A percentile compares a stretch with the other conserved stretches of the same genome.
Evolutionary conservation across 2,113 vertebrate species (phyloP).

Genomic region (Collichthys lucidus): DNA sequence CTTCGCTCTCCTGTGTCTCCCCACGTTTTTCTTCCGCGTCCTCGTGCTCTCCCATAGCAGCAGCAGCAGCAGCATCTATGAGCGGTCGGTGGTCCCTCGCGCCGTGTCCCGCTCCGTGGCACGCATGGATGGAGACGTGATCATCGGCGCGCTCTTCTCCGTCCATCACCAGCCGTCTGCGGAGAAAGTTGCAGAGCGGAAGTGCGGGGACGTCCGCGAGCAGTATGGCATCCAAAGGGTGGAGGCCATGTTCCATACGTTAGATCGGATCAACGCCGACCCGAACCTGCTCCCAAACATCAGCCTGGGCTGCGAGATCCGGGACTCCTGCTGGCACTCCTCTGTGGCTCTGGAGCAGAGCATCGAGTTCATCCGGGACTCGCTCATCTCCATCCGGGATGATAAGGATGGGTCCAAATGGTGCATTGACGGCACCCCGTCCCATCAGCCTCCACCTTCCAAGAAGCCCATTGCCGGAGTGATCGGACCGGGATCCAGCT

Average conservation of each 20-base stretch:
- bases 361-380: constrained; percentile 99
- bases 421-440: constrained; percentile 91
- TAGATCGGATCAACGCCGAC: constrained; percentile 97
- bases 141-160: constrained; percentile 98
- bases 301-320: constrained; percentile 96
- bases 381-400: constrained; percentile 96
- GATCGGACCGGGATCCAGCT: constrained; percentile 98
- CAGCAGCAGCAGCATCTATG: constrained; percentile 75
- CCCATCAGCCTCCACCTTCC: constrained; percentile 84
- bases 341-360: constrained; percentile 98
- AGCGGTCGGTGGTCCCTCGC: constrained; percentile 82
- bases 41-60: constrained; percentile 71
- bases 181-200: constrained; percentile 96
- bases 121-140: constrained; percentile 97
- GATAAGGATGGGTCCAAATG: constrained; percentile 93
- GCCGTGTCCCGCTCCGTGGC: constrained; percentile 92
- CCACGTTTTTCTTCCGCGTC: constrained; percentile 76
- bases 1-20: constrained; percentile 84
- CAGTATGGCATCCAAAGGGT: constrained; percentile 99
- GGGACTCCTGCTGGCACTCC: constrained; percentile 99
- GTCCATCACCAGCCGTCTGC: constrained; percentile 98
- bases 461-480: constrained; percentile 98
- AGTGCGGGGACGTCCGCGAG: constrained; percentile 97
- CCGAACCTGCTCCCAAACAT: constrained; percentile 94
- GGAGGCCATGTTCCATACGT: constrained; percentile 98